These are phyloP conservation scores for Hetaerina titia DNA, from an alignment of 2,888 invertebrate species.

Conservation along the genomic window DNA sequence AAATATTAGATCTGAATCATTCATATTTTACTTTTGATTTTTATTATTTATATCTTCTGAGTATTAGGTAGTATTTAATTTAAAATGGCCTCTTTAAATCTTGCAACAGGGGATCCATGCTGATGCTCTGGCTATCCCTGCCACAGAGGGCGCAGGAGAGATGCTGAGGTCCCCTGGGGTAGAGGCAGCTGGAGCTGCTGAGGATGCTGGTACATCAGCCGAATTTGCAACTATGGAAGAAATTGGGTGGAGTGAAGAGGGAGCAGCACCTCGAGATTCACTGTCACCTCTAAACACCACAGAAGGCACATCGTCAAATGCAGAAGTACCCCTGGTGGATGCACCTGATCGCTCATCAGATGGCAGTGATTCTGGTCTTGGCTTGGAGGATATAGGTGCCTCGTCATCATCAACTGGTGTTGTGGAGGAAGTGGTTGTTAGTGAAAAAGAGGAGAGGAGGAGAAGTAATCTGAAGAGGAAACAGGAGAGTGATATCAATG, in stretches of 20 bases:
- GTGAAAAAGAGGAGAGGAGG: slow-evolving; percentile 4
- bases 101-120: not conserved
- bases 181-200: slow-evolving; percentile 39
- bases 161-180: slow-evolving; percentile 57
- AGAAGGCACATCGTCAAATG: not conserved
- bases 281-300: not conserved
- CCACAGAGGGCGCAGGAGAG: slow-evolving; percentile 43
- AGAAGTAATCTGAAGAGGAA: slow-evolving; percentile 87
- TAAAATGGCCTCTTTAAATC: not conserved
- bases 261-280: not conserved
- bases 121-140: slow-evolving; percentile 56
- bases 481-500: slow-evolving; percentile 75
- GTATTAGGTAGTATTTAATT: not conserved
- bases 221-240: slow-evolving; percentile 44
- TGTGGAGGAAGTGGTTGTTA: not conserved
- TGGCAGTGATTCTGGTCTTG: slow-evolving; percentile 91
- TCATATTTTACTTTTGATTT: not conserved
- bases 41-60: not conserved
- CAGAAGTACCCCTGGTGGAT: slow-evolving; percentile 63
- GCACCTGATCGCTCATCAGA: slow-evolving; percentile 81
- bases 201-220: slow-evolving; percentile 20
- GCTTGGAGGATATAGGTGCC: slow-evolving; percentile 80
- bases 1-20: not conserved
- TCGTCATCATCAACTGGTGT: slow-evolving; percentile 43
- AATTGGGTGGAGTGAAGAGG: slow-evolving; percentile 38